Evolutionary conservation across 2,113 vertebrate species (phyloP).

Genomic region (Mugil cephalus): DNA sequence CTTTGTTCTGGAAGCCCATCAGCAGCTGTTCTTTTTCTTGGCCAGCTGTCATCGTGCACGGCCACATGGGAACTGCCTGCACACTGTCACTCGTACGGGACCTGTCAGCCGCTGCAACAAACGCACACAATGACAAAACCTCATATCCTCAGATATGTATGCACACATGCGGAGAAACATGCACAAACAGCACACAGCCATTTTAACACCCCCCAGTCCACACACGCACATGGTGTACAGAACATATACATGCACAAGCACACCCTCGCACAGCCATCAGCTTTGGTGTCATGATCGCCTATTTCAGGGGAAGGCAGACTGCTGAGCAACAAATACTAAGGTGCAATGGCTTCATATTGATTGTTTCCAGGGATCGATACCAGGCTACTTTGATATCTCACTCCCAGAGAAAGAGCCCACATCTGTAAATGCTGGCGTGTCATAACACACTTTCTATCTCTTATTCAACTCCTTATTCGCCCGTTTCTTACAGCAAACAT

Average conservation of each 20-base stretch:
- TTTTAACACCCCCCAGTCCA: neutral
- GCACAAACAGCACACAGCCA: neutral
- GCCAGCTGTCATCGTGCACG: constrained; percentile 73
- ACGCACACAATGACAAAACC: constrained; percentile 20
- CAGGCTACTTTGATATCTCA: constrained; percentile 80
- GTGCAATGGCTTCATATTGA: constrained; percentile 78
- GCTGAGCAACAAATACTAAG: constrained; percentile 77
- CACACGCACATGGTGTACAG: neutral
- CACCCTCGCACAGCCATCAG: constrained; percentile 36
- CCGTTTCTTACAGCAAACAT: constrained; percentile 40
- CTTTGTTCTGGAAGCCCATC: constrained; percentile 53
- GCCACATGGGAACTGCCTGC: constrained; percentile 73
- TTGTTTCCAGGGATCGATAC: constrained; percentile 73
- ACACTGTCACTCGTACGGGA: constrained; percentile 73
- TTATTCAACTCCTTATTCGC: constrained; percentile 53
- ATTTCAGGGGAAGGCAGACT: constrained; percentile 68
- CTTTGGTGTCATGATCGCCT: constrained; percentile 51
- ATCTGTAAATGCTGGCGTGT: constrained; percentile 62
- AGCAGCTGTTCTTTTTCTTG: constrained; percentile 64
- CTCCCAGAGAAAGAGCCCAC: constrained; percentile 52
- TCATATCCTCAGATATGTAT: constrained; percentile 17
- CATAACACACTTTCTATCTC: constrained; percentile 48
- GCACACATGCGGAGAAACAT: constrained; percentile 11
- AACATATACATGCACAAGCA: neutral
- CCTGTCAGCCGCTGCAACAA: constrained; percentile 76